Evolutionary conservation across 2,113 vertebrate species (phyloP), one percentile per base, ranked within the genome.

Genomic region (Nettapus auritus): DNA sequence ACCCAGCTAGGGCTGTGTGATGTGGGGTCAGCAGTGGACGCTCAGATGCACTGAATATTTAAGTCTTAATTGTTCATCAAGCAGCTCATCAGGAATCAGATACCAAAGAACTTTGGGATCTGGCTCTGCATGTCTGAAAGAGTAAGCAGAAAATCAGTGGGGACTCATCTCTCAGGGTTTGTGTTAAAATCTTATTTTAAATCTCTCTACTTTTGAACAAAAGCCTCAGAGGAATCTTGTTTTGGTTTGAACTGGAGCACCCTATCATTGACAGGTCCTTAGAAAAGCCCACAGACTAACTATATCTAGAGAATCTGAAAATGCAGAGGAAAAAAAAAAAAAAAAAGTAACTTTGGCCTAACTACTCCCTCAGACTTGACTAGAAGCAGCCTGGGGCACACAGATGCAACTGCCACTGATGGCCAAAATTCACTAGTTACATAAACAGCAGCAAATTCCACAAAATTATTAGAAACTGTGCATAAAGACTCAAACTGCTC

Each of bases 381-480:
- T 74, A 93, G 67, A 87, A 89, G 67, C 40, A 80, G 81, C 70
- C 90, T 87, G 69, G 22, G 59, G 81, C 59, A 34, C n/a, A 62
- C 3, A 50, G 25, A 86, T 73, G 60, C 34, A 71, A 90, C 57
- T 59, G 53, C 69, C 2, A 4, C 57, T 85, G 81, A 94, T 92
- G 62, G 73, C 40, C 88, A 92, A 23, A 94, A 90, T 79, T 89
- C 66, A 85, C 75, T 19, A 80, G 63, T 93, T 92, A 95, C 55
- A 89, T 77, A 86, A 96, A 96, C 40, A 73, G 55, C 50, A 74
- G 50, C 22, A 46, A 95, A 89, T n/a, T 74, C 73, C 70, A 94
- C 25, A 90, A 90, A 89, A 79, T 73, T 82, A 92, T 70, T 67
- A 87, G 44, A 77, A 89, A 50, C 21, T 90, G 9, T 13, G 57